Evolutionary conservation across 2,113 vertebrate genomes (phyloP).

Genomic region (Heloderma charlesbogerti): DNA sequence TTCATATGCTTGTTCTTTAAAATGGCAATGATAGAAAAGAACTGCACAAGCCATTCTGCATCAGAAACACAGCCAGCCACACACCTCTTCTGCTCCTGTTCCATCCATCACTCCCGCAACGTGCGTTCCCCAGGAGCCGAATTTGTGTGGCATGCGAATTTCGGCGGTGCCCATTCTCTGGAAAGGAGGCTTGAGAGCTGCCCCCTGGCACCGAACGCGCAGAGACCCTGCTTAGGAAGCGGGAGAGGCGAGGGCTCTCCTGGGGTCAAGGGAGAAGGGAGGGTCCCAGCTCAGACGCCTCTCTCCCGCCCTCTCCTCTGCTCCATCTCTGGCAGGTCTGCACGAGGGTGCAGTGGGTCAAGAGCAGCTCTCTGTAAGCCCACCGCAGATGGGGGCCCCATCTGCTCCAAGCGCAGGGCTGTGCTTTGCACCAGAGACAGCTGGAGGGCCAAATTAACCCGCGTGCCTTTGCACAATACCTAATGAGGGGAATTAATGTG

Average conservation of each 20-base stretch:
- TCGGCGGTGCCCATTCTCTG: background rate
- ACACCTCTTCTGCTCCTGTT: background rate
- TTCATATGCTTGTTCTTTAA: too few species aligned
- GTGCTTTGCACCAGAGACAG: background rate
- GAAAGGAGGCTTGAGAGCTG: background rate
- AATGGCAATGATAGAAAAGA: too few species aligned
- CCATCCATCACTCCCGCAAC: background rate
- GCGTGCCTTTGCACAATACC: background rate
- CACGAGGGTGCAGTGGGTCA: background rate
- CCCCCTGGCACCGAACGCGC: background rate
- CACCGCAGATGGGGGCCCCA: background rate
- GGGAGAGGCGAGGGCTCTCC: background rate
- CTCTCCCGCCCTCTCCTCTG: background rate
- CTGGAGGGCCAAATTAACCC: background rate
- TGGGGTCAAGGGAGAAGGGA: too few species aligned
- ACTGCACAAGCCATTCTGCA: too few species aligned
- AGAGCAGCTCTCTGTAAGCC: background rate
- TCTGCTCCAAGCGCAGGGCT: background rate
- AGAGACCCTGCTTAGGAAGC: background rate
- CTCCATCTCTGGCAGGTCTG: background rate
- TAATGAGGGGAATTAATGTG: background rate
- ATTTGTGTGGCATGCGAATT: background rate
- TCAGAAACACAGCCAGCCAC: background rate
- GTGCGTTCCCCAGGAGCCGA: background rate
- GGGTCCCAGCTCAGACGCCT: slow-evolving; percentile 1